These are phyloP conservation scores for Melanophora roralis DNA, from an alignment of 2,888 invertebrate genomes.

Conservation along the genomic window DNA sequence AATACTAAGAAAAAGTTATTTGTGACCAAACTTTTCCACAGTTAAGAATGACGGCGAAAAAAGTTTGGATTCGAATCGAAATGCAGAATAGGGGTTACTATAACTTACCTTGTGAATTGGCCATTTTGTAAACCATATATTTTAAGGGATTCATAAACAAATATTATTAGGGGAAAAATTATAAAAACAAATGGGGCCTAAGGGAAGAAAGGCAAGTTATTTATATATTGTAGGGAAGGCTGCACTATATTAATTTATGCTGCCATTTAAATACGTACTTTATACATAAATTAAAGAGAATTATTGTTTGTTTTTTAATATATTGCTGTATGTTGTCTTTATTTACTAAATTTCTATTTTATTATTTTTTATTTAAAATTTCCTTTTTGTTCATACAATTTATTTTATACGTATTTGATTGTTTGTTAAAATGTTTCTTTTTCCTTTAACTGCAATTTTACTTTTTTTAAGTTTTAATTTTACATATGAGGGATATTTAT, in stretches of 20 bases:
- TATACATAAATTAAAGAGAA: constrained; percentile 43
- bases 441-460: constrained; percentile 12
- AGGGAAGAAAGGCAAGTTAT: not conserved
- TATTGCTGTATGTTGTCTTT: constrained; percentile 58
- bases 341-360: constrained; percentile 56
- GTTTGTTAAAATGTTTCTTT: constrained; percentile 38
- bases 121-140: too few relatives aligned
- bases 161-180: too few relatives aligned
- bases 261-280: constrained; percentile 16
- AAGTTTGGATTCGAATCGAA: too few relatives aligned
- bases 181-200: too few relatives aligned
- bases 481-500: not conserved
- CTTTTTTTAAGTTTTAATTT: constrained; percentile 1
- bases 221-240: not conserved
- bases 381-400: constrained; percentile 37
- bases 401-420: constrained; percentile 54
- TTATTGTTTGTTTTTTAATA: constrained; percentile 23
- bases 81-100: too few relatives aligned
- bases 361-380: not conserved
- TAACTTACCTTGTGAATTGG: too few relatives aligned
- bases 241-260: not conserved
- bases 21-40: too few relatives aligned
- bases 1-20: too few relatives aligned
- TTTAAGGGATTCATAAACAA: too few relatives aligned
- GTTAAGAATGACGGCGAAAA: too few relatives aligned